Evolutionary conservation across 2,888 invertebrate genomes (phyloP).

Genomic region (Agelastica alni): DNA sequence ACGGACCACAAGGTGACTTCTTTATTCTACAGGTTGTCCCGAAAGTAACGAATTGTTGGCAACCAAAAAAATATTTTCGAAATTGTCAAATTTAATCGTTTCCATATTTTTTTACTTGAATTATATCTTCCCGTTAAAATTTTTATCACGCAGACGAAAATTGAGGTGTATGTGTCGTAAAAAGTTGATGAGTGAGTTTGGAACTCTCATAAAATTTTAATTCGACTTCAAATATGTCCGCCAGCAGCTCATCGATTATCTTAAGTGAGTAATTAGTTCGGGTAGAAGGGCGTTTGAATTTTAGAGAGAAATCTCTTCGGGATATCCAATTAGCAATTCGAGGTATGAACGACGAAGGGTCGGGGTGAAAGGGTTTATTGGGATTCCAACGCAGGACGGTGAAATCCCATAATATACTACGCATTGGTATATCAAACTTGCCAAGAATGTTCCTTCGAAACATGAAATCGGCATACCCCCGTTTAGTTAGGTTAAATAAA

Average conservation of each 20-base stretch:
- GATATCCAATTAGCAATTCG: slow-evolving; percentile 1
- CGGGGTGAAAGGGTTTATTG: not conserved
- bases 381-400: not conserved
- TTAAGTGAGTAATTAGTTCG: not conserved
- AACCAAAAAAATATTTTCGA: too few relatives aligned
- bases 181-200: too few relatives aligned
- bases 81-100: too few relatives aligned
- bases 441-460: not conserved
- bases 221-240: not conserved
- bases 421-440: not conserved
- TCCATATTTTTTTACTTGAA: too few relatives aligned
- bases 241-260: not conserved
- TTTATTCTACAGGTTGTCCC: too few relatives aligned
- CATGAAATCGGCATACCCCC: not conserved
- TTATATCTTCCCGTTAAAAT: too few relatives aligned
- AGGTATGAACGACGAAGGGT: not conserved
- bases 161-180: too few relatives aligned
- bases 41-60: too few relatives aligned
- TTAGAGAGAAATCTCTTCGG: not conserved
- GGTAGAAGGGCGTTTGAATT: not conserved
- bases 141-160: too few relatives aligned
- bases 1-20: too few relatives aligned
- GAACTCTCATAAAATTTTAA: too few relatives aligned
- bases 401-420: not conserved
- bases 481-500: too few relatives aligned